Conservation (phyloP, 1,140 invertebrate genomes). For the Drosophila lowei region DNA sequence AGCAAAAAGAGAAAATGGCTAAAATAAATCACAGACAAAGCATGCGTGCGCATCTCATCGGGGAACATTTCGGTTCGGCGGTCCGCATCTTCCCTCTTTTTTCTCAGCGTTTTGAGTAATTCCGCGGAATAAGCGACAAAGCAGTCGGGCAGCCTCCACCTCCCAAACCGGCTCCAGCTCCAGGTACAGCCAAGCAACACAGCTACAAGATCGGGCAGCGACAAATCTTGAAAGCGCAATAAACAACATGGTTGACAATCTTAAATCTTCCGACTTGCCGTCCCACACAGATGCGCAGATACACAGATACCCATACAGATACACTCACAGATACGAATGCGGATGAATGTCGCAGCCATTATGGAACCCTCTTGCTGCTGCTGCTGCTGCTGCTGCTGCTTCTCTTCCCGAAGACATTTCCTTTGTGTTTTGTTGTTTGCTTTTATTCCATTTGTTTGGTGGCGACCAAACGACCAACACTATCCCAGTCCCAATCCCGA, state of each 20-base stretch:
- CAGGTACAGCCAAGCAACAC: conserved; percentile 33
- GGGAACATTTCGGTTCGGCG: conserved; percentile 26
- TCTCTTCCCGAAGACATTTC: conserved; percentile 53
- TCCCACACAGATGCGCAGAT: conserved; percentile 46
- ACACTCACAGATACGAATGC: conserved; percentile 72
- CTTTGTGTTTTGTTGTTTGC: conserved; percentile 44
- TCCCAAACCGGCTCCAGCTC: conserved; percentile 24
- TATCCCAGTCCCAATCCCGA: conserved; percentile 48
- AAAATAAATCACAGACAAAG: conserved; percentile 52
- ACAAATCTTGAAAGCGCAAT: conserved; percentile 79
- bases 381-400: conserved; percentile 27
- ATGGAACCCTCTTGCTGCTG: conserved; percentile 52
- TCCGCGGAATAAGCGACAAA: conserved; percentile 60
- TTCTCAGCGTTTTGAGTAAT: conserved; percentile 67
- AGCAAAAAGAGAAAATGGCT: conserved; percentile 8
- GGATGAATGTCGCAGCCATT: conserved; percentile 81
- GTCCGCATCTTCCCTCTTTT: conserved; percentile 44
- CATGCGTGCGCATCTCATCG: conserved; percentile 40
- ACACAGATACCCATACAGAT: conserved; percentile 35
- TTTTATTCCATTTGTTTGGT: not conserved
- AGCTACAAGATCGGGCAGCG: conserved; percentile 38
- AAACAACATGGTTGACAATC: conserved; percentile 82
- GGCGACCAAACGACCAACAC: conserved; percentile 33
- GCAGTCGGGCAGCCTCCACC: conserved; percentile 22
- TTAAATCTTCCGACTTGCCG: conserved; percentile 75